A percentile compares a stretch with the other conserved stretches of the same genome.
phyloP scores from a whole-genome alignment of 2,797 vertebrate genomes.

The Poeciliopsis paucimaculata region DNA sequence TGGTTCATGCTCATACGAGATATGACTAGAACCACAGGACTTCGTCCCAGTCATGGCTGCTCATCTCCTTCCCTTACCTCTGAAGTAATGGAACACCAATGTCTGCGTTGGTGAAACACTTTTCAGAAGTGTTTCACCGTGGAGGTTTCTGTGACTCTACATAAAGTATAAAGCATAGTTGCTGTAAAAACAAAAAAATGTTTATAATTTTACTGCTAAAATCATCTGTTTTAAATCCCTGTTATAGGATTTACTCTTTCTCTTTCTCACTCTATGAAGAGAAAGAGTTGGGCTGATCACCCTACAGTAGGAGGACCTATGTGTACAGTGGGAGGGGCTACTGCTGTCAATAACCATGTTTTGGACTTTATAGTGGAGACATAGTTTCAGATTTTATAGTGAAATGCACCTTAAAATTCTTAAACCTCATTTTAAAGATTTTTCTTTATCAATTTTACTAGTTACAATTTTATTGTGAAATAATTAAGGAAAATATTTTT shows the following conservation, averaged over 20 bases:
- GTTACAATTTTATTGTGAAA: background rate
- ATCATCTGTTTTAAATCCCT: background rate
- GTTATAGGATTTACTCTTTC: background rate
- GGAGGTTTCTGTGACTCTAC: background rate
- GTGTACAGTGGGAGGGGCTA: background rate
- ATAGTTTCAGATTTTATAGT: background rate
- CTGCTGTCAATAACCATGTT: background rate
- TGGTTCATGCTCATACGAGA: background rate
- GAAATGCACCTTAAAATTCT: background rate
- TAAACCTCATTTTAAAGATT: background rate
- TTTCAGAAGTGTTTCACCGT: background rate
- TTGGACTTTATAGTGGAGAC: background rate
- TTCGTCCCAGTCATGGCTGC: background rate
- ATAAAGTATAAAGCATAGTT: background rate
- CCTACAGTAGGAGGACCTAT: background rate
- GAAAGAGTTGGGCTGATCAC: background rate
- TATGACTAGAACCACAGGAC: background rate
- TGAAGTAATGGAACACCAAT: background rate
- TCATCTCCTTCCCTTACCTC: background rate
- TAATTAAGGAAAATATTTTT: background rate
- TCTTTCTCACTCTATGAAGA: background rate
- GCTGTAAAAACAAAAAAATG: background rate
- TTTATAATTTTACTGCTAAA: background rate
- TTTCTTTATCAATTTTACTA: background rate
- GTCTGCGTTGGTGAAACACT: background rate